phyloP scores from a whole-genome alignment of 2,113 vertebrate genomes.

The Lophochroa leadbeateri region DNA sequence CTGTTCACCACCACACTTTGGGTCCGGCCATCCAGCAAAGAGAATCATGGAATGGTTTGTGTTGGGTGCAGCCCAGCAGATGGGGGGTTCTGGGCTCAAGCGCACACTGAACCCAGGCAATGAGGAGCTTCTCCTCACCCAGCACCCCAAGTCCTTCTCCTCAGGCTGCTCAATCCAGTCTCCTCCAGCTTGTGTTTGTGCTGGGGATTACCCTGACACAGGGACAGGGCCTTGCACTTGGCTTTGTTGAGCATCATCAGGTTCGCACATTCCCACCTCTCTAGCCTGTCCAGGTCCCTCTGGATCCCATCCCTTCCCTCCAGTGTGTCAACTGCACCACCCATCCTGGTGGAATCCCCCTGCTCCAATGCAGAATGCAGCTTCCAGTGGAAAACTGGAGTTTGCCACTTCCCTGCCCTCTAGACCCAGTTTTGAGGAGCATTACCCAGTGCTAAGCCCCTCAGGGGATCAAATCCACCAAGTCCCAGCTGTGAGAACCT shows the following conservation, averaged over 20 bases:
- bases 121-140: neutral
- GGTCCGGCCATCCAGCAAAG: neutral
- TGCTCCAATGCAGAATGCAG: neutral
- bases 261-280: neutral
- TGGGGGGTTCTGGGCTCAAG: neutral
- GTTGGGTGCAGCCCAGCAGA: neutral
- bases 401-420: neutral
- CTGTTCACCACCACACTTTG: neutral
- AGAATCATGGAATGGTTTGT: neutral
- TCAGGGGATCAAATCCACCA: rapidly evolving
- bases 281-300: neutral
- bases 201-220: neutral
- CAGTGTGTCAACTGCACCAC: neutral
- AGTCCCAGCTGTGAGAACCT: neutral
- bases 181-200: neutral
- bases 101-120: neutral
- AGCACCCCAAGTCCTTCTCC: neutral
- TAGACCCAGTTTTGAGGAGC: rapidly evolving
- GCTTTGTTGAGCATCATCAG: neutral
- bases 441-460: rapidly evolving
- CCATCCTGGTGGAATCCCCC: neutral
- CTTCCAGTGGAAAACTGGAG: neutral
- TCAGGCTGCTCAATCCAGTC: neutral
- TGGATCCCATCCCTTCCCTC: neutral
- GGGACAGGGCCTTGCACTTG: neutral